A percentile compares a stretch with the other conserved stretches of the same genome.
Evolutionary conservation across 2,888 invertebrate species (phyloP).

Genomic region (Ophioninae sp.): DNA sequence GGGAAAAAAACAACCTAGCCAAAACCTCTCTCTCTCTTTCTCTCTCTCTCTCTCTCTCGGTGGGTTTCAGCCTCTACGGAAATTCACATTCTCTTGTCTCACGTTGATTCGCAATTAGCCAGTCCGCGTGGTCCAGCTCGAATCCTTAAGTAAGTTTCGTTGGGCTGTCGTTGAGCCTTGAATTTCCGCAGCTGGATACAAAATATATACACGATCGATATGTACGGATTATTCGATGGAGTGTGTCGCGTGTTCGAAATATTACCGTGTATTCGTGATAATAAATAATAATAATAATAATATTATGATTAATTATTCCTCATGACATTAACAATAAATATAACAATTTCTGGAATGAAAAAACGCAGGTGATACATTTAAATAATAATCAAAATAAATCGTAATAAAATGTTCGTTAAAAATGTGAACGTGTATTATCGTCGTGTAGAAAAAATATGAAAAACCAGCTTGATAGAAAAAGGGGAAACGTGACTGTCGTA

Average conservation of each 20-base stretch:
- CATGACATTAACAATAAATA: no score
- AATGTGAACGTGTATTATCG: no score
- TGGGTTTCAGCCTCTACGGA: slow-evolving; percentile 19
- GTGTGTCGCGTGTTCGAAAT: not conserved
- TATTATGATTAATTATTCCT: no score
- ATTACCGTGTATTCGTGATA: no score
- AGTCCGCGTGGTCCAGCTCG: slow-evolving; percentile 61
- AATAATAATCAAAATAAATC: no score
- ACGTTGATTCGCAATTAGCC: slow-evolving; percentile 59
- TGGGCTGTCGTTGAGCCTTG: slow-evolving; percentile 58
- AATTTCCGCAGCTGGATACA: slow-evolving; percentile 60
- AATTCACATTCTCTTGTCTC: slow-evolving; percentile 51
- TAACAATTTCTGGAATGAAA: no score
- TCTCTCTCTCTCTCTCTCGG: not conserved
- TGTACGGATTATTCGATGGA: slow-evolving; percentile 26
- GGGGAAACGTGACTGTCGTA: no score
- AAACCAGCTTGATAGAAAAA: no score
- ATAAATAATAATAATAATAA: no score
- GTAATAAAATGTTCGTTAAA: no score
- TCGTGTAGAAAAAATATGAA: no score
- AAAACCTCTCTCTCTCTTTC: not conserved
- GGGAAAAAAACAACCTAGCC: not conserved
- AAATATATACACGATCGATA: slow-evolving; percentile 47
- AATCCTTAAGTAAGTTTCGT: slow-evolving; percentile 55
- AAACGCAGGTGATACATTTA: no score